Evolutionary conservation across 2,113 vertebrate genomes (phyloP), one percentile per base, ranked within the genome.

Genomic region (Nibea albiflora): DNA sequence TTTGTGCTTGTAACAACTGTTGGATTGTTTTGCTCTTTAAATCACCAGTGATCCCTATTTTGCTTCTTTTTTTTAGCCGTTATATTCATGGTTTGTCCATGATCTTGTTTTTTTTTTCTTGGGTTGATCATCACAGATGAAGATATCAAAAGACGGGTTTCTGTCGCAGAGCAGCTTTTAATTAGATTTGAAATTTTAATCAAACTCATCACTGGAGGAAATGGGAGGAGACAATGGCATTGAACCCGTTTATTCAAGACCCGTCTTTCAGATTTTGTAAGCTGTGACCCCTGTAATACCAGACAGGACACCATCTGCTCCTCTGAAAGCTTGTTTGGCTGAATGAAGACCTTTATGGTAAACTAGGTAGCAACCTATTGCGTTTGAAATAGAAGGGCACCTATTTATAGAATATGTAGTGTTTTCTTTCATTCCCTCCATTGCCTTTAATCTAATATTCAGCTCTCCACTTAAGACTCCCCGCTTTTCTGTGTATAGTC

Each of bases 301-400:
- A 92, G 89, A 90, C 86, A 76, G 86, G 72, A 76, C 72, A 71
- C 87, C 89, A 90, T 90, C 90, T 93, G 90, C 89, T 91, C 72
- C 69, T 73, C 54, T 89, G 26, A 83, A 63, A 83, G 68, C 77
- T 26, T 61, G 47, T 71, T 71, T 2, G 52, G 52, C 76, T 88
- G 63, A 90, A 90, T 82, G 76, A 81, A 86, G 75, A 92, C 72
- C 76, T 81, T 89, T 76, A 68, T 85, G 17, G 63, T 85, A 65
- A 85, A 83, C 58, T 44, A 63, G 65, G 83, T 49, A 76, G 77
- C 65, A 31, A 22, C 16, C 49, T 39, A 39, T 3, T 3, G 5
- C 26, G 24, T 75, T 54, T 85, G 62, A 73, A 86, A 83, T 81
- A 58, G 52, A 91, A 83, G 78, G 74, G 61, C 71, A 60, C 54